Base-by-base conservation (phyloP, 2,888 invertebrate species). In the Acronicta aceris region DNA sequence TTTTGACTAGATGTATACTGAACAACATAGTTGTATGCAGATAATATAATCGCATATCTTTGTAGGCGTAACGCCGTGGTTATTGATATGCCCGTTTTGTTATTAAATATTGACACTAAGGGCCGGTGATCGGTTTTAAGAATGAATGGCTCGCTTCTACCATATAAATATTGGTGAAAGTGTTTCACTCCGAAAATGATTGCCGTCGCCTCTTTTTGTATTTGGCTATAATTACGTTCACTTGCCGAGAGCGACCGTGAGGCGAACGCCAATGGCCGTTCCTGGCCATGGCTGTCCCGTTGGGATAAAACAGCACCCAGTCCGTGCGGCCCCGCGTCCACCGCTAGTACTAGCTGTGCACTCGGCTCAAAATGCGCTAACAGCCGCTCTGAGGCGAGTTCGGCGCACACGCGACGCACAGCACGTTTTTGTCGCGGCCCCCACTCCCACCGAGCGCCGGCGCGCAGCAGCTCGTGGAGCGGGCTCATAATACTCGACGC, bases 321-420 rank as follows among this genome's bases (percentile, higher is more conserved):
- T 10, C 57, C 43, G 27, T 3, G 2, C 10, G 43, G 51, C 0
- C 51, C 41, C 36, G 57, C 36, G 51, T 57, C 57, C 10, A 51
- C 57, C 0, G 57, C 27, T 2, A 57, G n/a, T 33, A 57, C 43
- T 4, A 57, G 50, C 41, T 45, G 50, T 9, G 50, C 55, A 4
- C 17, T n/a, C 40, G 50, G 60, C 8, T 65, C 59, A 21, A 67
- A 71, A 25, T 75, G 71, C 16, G 71, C 68, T 38, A 75, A 51
- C 15, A 67, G 65, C n/a, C 65, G 63, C n/a, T 71, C 68, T 5
- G 64, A 61, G 0, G 61, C 50, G 9, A 74, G 30, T 30, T 30
- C 30, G 9, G 30, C 30, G 30, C 9, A 52, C 43, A 65, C 68
- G 5, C 40, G 40, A 13, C 54, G 16, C 46, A 30, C 40, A 13